Evolutionary conservation across 2,113 vertebrate genomes (phyloP).

Genomic region (Saccopteryx leptura): DNA sequence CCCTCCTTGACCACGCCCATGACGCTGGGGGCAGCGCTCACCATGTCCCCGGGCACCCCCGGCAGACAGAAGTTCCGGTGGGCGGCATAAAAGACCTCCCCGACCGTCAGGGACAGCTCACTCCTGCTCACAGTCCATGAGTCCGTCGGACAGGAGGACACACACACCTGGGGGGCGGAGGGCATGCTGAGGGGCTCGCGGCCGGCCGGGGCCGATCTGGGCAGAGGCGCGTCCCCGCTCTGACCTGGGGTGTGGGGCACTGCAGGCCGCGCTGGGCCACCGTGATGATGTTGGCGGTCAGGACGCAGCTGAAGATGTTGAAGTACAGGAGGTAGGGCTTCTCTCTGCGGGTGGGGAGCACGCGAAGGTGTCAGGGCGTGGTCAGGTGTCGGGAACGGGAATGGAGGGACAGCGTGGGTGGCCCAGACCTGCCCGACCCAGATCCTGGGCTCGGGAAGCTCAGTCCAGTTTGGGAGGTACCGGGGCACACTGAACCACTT

Average conservation of each 20-base stretch:
- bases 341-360: slow-evolving; percentile 83
- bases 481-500: neutral
- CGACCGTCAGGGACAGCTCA: neutral
- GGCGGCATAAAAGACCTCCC: slow-evolving; percentile 61
- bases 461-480: neutral
- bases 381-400: neutral
- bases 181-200: neutral
- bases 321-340: slow-evolving; percentile 91
- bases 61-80: slow-evolving; percentile 87
- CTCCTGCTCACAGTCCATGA: neutral
- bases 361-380: fast-evolving
- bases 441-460: neutral
- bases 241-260: slow-evolving; percentile 94
- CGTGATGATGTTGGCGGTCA: slow-evolving; percentile 86
- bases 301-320: slow-evolving; percentile 91
- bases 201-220: neutral
- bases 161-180: slow-evolving; percentile 89
- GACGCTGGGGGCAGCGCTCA: slow-evolving; percentile 54
- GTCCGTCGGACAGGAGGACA: slow-evolving; percentile 85
- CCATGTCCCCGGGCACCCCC: slow-evolving; percentile 79
- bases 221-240: neutral
- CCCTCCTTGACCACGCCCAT: neutral
- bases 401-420: too few relatives aligned
- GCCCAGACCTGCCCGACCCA: neutral
- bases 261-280: slow-evolving; percentile 89